phyloP scores from a whole-genome alignment of 2,113 vertebrate species.

The Eclectus roratus region DNA sequence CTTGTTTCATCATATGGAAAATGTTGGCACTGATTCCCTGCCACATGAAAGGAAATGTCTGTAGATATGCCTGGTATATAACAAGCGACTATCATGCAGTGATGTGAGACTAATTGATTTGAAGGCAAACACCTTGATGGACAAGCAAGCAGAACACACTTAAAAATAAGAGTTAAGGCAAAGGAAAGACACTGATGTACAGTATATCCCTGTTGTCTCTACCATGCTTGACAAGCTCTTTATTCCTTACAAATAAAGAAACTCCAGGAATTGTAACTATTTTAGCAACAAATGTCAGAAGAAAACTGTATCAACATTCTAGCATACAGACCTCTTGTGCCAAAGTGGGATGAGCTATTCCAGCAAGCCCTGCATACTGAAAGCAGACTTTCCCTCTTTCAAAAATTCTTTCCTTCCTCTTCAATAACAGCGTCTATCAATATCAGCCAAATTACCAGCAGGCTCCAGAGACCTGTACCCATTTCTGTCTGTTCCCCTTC shows the following conservation, averaged over 20 bases:
- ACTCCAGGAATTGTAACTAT: not conserved
- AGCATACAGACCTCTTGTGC: not conserved
- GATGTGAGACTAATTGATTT: not conserved
- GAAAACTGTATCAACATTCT: not conserved
- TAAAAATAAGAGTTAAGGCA: not conserved
- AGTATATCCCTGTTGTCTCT: not conserved
- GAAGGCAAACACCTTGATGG: slow-evolving; percentile 30
- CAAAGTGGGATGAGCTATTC: not conserved
- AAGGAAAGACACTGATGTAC: not conserved
- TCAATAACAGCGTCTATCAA: not conserved
- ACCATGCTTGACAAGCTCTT: not conserved
- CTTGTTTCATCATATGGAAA: slow-evolving; percentile 11
- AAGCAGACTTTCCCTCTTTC: not conserved
- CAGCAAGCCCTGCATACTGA: not conserved
- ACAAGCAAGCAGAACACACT: not conserved
- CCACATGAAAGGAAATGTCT: slow-evolving; percentile 17
- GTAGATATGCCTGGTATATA: not conserved
- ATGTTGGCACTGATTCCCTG: not conserved
- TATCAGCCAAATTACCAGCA: not conserved
- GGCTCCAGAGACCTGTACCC: not conserved
- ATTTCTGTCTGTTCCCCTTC: not conserved
- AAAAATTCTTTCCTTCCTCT: not conserved
- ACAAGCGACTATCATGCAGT: not conserved
- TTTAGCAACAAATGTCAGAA: not conserved
- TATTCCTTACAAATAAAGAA: not conserved